Conservation (phyloP, 2,797 vertebrate genomes). For the Mareca penelope region DNA sequence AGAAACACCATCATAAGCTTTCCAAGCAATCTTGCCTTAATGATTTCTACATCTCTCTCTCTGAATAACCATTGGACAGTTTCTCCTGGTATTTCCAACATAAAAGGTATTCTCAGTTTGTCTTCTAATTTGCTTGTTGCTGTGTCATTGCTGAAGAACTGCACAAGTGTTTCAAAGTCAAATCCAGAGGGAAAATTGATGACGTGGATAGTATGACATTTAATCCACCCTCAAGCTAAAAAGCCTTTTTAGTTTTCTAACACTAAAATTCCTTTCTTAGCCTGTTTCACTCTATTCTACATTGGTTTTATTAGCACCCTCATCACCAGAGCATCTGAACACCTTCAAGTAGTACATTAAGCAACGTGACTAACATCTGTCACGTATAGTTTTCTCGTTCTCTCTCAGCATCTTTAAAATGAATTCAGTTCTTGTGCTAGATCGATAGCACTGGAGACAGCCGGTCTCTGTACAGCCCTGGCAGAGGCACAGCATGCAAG, state of each 20-base stretch:
- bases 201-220: not conserved
- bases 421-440: conserved; percentile 36
- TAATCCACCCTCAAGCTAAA: not conserved
- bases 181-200: conserved; percentile 19
- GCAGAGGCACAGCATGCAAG: not conserved
- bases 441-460: conserved; percentile 13
- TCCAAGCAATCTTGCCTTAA: not conserved
- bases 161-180: conserved; percentile 11
- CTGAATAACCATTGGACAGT: not conserved
- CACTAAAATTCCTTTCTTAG: not conserved
- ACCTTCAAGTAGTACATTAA: conserved; percentile 48
- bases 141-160: not conserved
- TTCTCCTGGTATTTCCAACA: conserved; percentile 24
- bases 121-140: conserved; percentile 8
- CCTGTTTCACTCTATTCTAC: not conserved
- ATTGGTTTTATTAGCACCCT: conserved; percentile 37
- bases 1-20: not conserved
- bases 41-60: conserved; percentile 6
- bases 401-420: conserved; percentile 46
- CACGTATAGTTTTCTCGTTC: not conserved
- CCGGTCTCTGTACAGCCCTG: not conserved
- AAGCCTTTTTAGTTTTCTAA: not conserved
- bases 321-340: conserved; percentile 44
- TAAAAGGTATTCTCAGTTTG: not conserved
- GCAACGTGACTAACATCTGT: conserved; percentile 52